These are phyloP conservation scores for Pomacea canaliculata DNA, from an alignment of 2,888 invertebrate genomes.

Conservation along the genomic window DNA sequence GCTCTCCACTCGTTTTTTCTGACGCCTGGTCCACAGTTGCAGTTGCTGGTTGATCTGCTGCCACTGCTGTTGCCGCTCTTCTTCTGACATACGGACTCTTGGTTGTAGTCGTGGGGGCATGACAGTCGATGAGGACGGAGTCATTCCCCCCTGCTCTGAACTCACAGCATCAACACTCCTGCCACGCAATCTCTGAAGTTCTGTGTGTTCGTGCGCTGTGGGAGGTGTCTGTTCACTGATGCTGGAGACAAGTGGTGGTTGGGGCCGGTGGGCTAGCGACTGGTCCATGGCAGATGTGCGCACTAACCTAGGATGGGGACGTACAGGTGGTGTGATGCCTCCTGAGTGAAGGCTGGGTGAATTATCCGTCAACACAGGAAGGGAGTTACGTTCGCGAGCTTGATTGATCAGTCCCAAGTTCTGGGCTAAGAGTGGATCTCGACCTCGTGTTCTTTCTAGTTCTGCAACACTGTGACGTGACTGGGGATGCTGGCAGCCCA, in stretches of 20 bases:
- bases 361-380: conserved; percentile 36
- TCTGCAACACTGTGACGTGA: conserved; percentile 31
- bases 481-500: conserved; percentile 51
- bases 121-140: conserved; percentile 30
- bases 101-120: conserved; percentile 50
- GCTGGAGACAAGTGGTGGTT: conserved; percentile 28
- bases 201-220: conserved; percentile 15
- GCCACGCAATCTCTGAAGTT: conserved; percentile 25
- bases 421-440: conserved; percentile 33
- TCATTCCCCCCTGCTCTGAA: conserved; percentile 7
- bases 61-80: conserved; percentile 59
- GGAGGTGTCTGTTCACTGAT: conserved; percentile 29
- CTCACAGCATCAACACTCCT: conserved; percentile 32
- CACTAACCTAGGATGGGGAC: conserved; percentile 18
- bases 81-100: conserved; percentile 52
- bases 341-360: conserved; percentile 11
- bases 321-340: conserved; percentile 5
- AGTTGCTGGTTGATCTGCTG: conserved; percentile 63
- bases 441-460: conserved; percentile 31
- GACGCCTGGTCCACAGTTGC: conserved; percentile 62
- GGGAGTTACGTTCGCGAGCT: conserved; percentile 16
- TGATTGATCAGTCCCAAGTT: conserved; percentile 28
- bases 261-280: conserved; percentile 21
- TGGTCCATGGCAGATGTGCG: conserved; percentile 20
- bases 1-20: conserved; percentile 41